Evolutionary conservation across 2,113 vertebrate species (phyloP), one percentile per base, ranked within the genome.

Genomic region (Aramus guarauna): DNA sequence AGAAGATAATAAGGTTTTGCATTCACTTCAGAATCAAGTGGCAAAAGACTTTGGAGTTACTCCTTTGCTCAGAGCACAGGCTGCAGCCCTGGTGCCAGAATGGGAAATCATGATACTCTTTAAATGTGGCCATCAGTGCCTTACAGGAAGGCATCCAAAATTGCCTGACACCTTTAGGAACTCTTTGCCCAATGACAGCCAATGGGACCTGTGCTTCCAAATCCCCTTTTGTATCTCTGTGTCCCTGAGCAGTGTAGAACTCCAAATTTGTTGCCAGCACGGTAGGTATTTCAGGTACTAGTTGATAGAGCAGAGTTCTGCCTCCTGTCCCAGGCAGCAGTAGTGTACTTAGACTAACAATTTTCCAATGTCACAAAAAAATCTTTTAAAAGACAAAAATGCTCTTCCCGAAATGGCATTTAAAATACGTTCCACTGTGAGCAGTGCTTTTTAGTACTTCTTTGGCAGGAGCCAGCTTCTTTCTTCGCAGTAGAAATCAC

Each of bases 31-130:
- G 71, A 76, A 85, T 50, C 36, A 17, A 67, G 29, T 58, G 32
- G 15, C 34, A 66, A 55, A 88, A 95, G 20, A 62, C 34, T 29
- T 43, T 47, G 66, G 67, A 87, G 37, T 41, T 56, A 2, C 11
- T 59, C 21, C 29, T 84, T 83, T 50, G 22, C 73, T 69, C 48
- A 23, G 17, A 74, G 37, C 36, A 36, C 0, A 0, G 5, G 22
- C 37, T 72, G 39, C 34, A 86, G 37, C 56, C 17, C 48, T 52
- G 27, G 20, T 59, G 60, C 37, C 45, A 52, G 26, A 48, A 24
- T 1, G 9, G 56, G 53, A 55, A 17, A 56, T 9, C 0, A 0
- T 75, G 52, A 9, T 56, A 6, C 11, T 69, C 26, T 29, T 24
- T 20, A 50, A 39, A n/a, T 5, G 32, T 50, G 26, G 7, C 36